Evolutionary conservation across 2,797 vertebrate species (phyloP).

Genomic region (Takifugu rubripes): DNA sequence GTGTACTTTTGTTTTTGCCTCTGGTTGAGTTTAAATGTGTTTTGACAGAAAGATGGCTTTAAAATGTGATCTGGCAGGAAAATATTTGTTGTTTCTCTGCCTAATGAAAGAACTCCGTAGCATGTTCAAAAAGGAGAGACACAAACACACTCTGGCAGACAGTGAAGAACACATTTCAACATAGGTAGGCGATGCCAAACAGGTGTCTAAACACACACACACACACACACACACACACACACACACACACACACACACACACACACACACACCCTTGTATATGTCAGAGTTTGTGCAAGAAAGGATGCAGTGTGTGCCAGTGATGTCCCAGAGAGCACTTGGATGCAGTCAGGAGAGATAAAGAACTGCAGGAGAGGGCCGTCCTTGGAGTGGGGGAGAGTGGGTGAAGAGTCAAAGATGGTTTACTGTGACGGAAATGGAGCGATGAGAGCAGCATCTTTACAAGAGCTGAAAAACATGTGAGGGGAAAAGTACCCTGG

Average conservation of each 20-base stretch:
- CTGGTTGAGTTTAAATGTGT: too few species aligned
- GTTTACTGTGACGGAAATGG: neutral
- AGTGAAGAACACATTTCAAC: neutral
- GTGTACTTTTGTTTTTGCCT: too few species aligned
- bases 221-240: neutral
- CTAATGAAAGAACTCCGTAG: neutral
- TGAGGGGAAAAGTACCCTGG: constrained; percentile 28
- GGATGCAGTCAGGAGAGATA: neutral
- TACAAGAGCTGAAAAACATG: constrained; percentile 15
- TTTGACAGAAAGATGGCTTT: constrained; percentile 2
- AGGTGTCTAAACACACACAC: constrained; percentile 1
- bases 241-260: neutral
- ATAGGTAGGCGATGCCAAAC: neutral
- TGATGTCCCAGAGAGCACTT: constrained; percentile 4
- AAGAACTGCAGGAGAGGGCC: neutral
- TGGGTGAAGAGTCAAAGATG: neutral
- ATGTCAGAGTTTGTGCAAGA: neutral
- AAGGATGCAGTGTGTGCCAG: neutral
- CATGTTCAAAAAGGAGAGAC: neutral
- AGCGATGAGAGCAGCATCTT: constrained; percentile 1
- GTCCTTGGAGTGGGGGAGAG: neutral
- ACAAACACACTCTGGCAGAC: neutral
- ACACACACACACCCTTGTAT: neutral
- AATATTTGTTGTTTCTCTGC: neutral
- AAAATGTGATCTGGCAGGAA: neutral